A percentile compares a stretch with the other conserved stretches of the same genome.
phyloP scores from a whole-genome alignment of 2,797 vertebrate species.

The Sarcophilus harrisii region DNA sequence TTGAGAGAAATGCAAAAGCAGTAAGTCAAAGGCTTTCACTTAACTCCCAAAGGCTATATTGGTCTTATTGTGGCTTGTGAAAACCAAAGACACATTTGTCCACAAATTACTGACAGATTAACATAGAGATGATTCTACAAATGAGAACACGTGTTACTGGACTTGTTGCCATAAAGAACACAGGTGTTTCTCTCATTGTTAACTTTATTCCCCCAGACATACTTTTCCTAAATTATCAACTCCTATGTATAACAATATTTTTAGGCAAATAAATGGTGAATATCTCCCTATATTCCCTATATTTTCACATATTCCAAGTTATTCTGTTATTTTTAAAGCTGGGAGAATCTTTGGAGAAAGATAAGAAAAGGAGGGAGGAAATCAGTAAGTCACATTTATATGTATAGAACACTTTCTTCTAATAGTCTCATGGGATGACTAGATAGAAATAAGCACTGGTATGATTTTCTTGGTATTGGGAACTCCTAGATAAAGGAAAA shows the following conservation, averaged over 20 bases:
- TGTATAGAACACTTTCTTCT: not conserved
- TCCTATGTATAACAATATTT: not conserved
- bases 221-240: constrained; percentile 34
- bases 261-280: constrained; percentile 15
- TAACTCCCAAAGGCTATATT: not conserved
- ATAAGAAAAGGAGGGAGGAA: constrained; percentile 10
- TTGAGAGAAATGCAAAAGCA: constrained; percentile 45
- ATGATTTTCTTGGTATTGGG: not conserved
- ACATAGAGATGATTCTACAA: not conserved
- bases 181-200: not conserved
- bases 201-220: not conserved
- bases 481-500: not conserved
- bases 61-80: not conserved
- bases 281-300: constrained; percentile 1
- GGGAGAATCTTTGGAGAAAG: constrained; percentile 49
- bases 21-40: constrained; percentile 17
- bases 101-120: constrained; percentile 33
- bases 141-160: not conserved
- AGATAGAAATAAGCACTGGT: not conserved
- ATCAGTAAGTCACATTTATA: not conserved
- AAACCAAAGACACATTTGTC: not conserved
- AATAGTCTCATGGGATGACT: not conserved
- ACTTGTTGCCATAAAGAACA: not conserved
- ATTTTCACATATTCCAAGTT: constrained; percentile 48
- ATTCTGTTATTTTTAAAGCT: constrained; percentile 14